Percentiles rank a stretch among this genome's conserved stretches.
Evolutionary conservation across 2,888 invertebrate genomes (phyloP).

Genomic region (Timema cristinae): DNA sequence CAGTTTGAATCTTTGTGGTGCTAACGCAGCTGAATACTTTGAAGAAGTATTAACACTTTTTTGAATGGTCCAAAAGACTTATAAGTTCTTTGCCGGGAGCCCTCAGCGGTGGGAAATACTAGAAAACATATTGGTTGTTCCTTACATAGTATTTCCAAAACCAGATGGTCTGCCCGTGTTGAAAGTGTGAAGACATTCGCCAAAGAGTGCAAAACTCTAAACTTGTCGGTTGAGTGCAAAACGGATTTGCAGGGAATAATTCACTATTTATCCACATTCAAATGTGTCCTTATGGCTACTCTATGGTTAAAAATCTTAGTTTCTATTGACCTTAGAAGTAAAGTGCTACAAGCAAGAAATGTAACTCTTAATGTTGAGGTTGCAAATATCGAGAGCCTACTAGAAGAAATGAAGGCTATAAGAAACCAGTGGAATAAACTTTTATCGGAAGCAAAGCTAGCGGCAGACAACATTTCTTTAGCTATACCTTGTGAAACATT

Average conservation of each 20-base stretch:
- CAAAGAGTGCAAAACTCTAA: neutral
- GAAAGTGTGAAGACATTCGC: neutral
- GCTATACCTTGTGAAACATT: no score
- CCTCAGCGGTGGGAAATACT: neutral
- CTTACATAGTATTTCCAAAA: neutral
- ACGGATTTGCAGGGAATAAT: neutral
- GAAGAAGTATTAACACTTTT: neutral
- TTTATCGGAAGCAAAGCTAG: neutral
- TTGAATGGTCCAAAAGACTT: neutral
- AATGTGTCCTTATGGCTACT: constrained; percentile 9
- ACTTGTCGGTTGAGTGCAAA: constrained; percentile 8
- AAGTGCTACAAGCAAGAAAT: constrained; percentile 15
- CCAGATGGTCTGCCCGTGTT: constrained; percentile 3
- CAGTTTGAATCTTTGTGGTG: constrained; percentile 2
- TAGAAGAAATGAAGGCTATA: neutral
- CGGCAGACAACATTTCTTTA: neutral
- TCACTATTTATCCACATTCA: neutral
- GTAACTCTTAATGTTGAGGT: neutral
- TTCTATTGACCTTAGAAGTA: neutral
- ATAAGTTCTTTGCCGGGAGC: constrained; percentile 5
- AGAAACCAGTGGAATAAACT: constrained; percentile 9
- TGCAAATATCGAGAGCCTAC: constrained; percentile 9
- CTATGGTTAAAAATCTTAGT: constrained; percentile 9
- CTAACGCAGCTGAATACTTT: neutral
- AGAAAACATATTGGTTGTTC: neutral